Percentiles rank a stretch among this genome's conserved stretches.
phyloP scores from a whole-genome alignment of 2,888 invertebrate species.

The Mythimna lalbum region DNA sequence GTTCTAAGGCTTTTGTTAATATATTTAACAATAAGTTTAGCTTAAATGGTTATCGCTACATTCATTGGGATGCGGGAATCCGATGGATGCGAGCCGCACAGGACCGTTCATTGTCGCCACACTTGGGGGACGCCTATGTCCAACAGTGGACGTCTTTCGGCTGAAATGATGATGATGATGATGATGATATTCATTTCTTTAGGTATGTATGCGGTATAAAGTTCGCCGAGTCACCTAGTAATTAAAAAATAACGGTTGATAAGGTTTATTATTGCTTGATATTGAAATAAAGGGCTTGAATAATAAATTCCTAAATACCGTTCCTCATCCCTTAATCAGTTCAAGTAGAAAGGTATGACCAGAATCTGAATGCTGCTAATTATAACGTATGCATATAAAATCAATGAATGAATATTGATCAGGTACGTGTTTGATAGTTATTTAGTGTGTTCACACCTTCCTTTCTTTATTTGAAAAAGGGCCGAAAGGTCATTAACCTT shows the following conservation, averaged over 20 bases:
- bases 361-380: slow-evolving; percentile 54
- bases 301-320: slow-evolving; percentile 39
- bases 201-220: too few relatives aligned
- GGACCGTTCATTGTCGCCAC: too few relatives aligned
- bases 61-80: too few relatives aligned
- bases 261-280: neutral
- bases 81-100: too few relatives aligned
- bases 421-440: slow-evolving; percentile 45
- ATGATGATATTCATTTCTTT: too few relatives aligned
- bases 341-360: slow-evolving; percentile 45
- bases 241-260: neutral
- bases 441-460: slow-evolving; percentile 37
- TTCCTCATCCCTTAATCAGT: slow-evolving; percentile 55
- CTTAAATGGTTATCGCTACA: too few relatives aligned
- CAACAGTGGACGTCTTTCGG: too few relatives aligned
- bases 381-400: slow-evolving; percentile 53
- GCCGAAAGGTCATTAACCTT: slow-evolving; percentile 31
- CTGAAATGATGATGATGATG: too few relatives aligned
- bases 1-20: neutral
- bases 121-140: too few relatives aligned
- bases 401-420: slow-evolving; percentile 56
- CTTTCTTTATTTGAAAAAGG: slow-evolving; percentile 17
- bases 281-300: slow-evolving; percentile 37
- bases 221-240: too few relatives aligned
- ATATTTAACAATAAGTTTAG: too few relatives aligned